Conservation (phyloP, 2,113 vertebrate genomes). For the Mustela nigripes region DNA sequence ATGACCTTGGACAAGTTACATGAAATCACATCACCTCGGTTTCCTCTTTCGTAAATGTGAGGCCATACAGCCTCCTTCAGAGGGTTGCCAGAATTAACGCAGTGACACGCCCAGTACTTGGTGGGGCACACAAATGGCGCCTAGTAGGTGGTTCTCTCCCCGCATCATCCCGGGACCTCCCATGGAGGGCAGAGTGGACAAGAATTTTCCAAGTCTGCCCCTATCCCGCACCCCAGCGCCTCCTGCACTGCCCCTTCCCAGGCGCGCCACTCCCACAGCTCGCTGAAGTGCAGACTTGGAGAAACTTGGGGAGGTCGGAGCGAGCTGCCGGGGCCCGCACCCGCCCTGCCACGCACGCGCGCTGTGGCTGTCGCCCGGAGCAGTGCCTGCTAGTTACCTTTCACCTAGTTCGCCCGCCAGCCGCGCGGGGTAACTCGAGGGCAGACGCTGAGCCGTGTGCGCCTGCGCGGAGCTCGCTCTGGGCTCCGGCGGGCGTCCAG, state of each 20-base stretch:
- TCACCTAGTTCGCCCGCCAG: conserved; percentile 84
- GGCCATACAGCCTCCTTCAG: neutral
- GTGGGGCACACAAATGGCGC: no score
- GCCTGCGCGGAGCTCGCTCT: conserved; percentile 73
- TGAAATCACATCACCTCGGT: neutral
- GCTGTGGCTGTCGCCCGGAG: neutral
- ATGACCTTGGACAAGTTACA: neutral
- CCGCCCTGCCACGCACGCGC: conserved; percentile 8
- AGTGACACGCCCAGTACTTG: neutral
- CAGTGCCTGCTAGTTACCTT: conserved; percentile 82
- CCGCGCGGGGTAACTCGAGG: conserved; percentile 84
- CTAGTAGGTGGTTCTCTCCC: neutral
- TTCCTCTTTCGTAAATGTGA: neutral
- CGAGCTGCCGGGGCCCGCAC: neutral
- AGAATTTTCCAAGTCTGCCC: neutral
- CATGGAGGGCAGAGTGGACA: neutral
- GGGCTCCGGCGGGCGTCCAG: fast-evolving
- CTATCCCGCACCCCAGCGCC: neutral
- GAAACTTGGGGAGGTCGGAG: fast-evolving
- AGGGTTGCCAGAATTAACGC: neutral
- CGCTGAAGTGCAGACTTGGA: neutral
- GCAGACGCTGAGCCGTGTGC: conserved; percentile 47
- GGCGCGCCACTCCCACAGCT: neutral
- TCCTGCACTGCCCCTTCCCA: neutral
- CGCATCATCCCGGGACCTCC: neutral